Evolutionary conservation across 1,140 invertebrate species (phyloP).

Genomic region (Dreissena polymorpha): DNA sequence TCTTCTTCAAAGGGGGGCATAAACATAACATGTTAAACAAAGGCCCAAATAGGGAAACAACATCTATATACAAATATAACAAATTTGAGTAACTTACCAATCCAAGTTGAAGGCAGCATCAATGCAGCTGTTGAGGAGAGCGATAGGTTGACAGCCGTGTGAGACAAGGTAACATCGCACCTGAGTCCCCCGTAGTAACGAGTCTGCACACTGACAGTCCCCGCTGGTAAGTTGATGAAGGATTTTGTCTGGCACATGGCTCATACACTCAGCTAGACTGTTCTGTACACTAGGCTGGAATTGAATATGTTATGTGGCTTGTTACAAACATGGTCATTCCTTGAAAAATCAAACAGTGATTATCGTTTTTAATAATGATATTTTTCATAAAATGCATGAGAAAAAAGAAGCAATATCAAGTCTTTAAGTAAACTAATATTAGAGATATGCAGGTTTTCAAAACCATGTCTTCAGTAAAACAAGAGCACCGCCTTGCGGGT

Average conservation of each 20-base stretch:
- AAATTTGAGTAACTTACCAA: slow-evolving; percentile 19
- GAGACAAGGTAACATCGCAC: slow-evolving; percentile 71
- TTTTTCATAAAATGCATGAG: neutral
- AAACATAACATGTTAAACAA: too few species aligned
- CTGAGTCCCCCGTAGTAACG: slow-evolving; percentile 63
- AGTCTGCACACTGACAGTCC: slow-evolving; percentile 60
- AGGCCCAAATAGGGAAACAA: too few species aligned
- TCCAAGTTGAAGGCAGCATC: slow-evolving; percentile 68
- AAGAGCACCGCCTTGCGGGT: too few species aligned
- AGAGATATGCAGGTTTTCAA: too few species aligned
- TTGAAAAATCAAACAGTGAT: neutral
- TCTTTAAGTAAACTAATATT: too few species aligned
- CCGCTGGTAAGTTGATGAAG: slow-evolving; percentile 68
- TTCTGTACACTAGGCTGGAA: slow-evolving; percentile 48
- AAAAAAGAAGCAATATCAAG: too few species aligned
- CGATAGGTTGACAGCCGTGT: slow-evolving; percentile 70
- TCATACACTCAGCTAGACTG: slow-evolving; percentile 69
- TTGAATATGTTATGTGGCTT: neutral
- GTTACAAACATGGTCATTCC: neutral
- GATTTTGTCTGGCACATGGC: slow-evolving; percentile 67
- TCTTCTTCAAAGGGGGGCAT: too few species aligned
- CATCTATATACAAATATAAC: too few species aligned
- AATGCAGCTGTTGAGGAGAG: slow-evolving; percentile 71
- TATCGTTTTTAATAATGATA: neutral
- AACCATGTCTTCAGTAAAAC: too few species aligned